Percentiles rank a stretch among this genome's conserved stretches.
These are phyloP conservation scores for Penaeus monodon DNA, from an alignment of 2,888 invertebrate species.

Conservation along the genomic window DNA sequence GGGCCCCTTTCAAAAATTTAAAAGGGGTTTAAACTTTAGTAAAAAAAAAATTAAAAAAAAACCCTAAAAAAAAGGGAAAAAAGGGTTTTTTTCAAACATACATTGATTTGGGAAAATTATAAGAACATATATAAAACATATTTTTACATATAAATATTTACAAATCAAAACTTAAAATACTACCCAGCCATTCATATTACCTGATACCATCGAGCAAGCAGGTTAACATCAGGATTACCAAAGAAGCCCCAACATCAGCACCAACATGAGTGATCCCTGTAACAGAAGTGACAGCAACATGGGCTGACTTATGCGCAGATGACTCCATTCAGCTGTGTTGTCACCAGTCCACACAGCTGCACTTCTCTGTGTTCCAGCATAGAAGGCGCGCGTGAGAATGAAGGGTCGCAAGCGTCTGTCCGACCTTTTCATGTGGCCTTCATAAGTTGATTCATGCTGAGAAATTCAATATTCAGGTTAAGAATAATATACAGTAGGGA, in stretches of 20 bases:
- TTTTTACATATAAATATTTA: no score
- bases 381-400: constrained; percentile 89
- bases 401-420: constrained; percentile 86
- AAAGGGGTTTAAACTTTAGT: no score
- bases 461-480: constrained; percentile 57
- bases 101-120: no score
- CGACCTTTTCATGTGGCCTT: constrained; percentile 72
- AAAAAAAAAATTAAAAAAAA: no score
- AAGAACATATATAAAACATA: no score
- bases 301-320: constrained; percentile 86
- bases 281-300: constrained; percentile 92
- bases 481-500: background rate
- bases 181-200: constrained; percentile 70
- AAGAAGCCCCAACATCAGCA: constrained; percentile 99
- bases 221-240: constrained; percentile 91
- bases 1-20: no score
- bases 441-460: constrained; percentile 63
- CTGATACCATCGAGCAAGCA: constrained; percentile 96
- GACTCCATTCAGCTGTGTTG: constrained; percentile 94
- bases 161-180: no score
- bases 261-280: constrained; percentile 93
- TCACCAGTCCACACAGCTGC: constrained; percentile 98
- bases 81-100: no score
- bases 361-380: constrained; percentile 89
- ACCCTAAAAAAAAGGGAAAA: no score